Base-by-base conservation (phyloP, 2,888 invertebrate species). In the Acleris laterana region DNA sequence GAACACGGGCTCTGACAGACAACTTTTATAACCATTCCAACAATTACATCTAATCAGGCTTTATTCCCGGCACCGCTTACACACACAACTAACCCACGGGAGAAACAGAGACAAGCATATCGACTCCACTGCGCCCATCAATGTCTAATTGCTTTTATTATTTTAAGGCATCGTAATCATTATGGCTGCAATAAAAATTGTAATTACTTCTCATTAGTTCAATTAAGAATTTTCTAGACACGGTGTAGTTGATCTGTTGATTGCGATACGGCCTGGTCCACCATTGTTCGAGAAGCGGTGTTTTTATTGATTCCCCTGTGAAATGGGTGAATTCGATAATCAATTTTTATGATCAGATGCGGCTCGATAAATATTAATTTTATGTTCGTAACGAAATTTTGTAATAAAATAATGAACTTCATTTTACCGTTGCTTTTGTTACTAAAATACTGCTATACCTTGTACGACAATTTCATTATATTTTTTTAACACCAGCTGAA, bases 101-200 rank as follows among this genome's bases (percentile, higher is more conserved):
- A 72, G 75, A 48, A 83, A 91, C 72, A 76, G 88, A 84, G 89
- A 91, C 81, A 73, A 74, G 75, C 55, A 74, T 76, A 84, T 70
- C 74, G 75, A 79, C 82, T 84, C 83, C 77, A 87, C 87, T 90
- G 85, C 90, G 86, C 85, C 87, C 88, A 87, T 90, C 88, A 90
- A 89, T 88, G 88, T 89, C 90, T 92, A 92, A 93, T 93, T 92
- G 93, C 92, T 93, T 92, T 92, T 93, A 92, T 93, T 93, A 93
- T 93, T 93, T 93, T 93, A 93, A 92, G 90, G 87, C 92, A 92
- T 92, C 93, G 92, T 93, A 93, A 92, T 92, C 89, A 93, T 92
- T 92, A 92, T 87, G 87, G 87, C 90, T 80, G 90, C 87, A 88
- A 92, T 93, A 93, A 92, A 93, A 92, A 90, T 91, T 92, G 91